These are phyloP conservation scores for Asarcornis scutulata DNA, from an alignment of 2,113 vertebrate genomes.

Conservation along the genomic window DNA sequence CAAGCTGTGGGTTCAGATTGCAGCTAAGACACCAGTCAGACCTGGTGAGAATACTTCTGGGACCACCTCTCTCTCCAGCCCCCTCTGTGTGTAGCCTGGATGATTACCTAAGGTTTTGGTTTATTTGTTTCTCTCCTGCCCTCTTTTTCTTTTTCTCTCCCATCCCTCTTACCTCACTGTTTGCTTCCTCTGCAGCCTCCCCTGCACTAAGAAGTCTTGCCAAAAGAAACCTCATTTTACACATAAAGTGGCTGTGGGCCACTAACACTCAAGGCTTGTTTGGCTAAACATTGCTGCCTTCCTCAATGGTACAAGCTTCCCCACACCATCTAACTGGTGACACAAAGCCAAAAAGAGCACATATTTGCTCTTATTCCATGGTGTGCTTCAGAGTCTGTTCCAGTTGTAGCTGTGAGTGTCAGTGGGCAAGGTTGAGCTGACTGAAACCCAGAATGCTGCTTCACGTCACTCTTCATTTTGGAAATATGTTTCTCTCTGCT, in stretches of 20 bases:
- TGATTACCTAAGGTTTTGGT: neutral
- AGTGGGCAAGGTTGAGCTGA: neutral
- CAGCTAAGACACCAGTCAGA: neutral
- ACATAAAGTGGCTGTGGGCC: neutral
- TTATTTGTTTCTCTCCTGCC: neutral
- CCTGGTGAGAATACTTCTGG: neutral
- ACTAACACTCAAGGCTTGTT: neutral
- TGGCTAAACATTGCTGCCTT: neutral
- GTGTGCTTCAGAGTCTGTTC: neutral
- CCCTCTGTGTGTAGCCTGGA: accelerated
- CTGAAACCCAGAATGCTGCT: neutral
- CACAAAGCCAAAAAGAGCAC: neutral
- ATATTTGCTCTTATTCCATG: neutral
- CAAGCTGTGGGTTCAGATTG: neutral
- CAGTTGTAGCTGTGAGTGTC: neutral
- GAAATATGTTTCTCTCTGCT: neutral
- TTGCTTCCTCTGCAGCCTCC: neutral
- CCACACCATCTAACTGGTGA: neutral
- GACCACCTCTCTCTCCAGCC: neutral
- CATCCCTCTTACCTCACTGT: neutral
- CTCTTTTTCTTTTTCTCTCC: neutral
- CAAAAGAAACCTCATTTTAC: neutral
- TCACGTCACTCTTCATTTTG: neutral
- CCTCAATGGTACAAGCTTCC: neutral
- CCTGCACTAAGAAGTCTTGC: neutral